These are phyloP conservation scores for Danaus chrysippus DNA, from an alignment of 2,888 invertebrate species.

Conservation along the genomic window DNA sequence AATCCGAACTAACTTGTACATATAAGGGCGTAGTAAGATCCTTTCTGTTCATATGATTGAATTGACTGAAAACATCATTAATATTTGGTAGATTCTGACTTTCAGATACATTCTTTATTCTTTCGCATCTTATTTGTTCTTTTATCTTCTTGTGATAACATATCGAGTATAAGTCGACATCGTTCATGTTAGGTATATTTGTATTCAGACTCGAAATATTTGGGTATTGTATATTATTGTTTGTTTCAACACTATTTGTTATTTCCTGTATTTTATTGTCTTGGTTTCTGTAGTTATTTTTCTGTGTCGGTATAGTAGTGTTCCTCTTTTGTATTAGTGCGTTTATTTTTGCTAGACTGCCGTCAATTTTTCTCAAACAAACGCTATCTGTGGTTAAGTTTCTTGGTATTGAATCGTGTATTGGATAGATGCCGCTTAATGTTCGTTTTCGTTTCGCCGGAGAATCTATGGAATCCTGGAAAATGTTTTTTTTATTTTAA, in stretches of 20 bases:
- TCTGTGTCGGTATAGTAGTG: conserved; percentile 9
- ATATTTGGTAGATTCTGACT: conserved; percentile 47
- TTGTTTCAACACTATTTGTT: conserved; percentile 33
- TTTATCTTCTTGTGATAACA: conserved; percentile 55
- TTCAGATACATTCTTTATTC: conserved; percentile 15
- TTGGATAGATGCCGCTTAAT: conserved; percentile 55
- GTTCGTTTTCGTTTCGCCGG: conserved; percentile 40
- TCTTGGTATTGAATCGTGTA: conserved; percentile 34
- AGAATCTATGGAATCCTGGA: background rate
- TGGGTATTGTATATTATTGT: conserved; percentile 15
- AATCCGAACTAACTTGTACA: conserved; percentile 48
- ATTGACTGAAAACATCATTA: conserved; percentile 49
- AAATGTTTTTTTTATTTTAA: no score
- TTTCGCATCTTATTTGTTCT: conserved; percentile 41
- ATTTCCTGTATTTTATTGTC: conserved; percentile 43
- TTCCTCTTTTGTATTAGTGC: conserved; percentile 48
- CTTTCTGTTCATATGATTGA: conserved; percentile 35
- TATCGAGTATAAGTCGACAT: conserved; percentile 28
- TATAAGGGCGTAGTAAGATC: conserved; percentile 46
- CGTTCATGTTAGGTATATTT: conserved; percentile 7
- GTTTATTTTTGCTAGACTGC: conserved; percentile 50
- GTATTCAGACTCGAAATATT: conserved; percentile 21
- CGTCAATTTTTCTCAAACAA: conserved; percentile 46
- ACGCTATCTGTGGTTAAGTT: conserved; percentile 36
- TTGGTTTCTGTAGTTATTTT: conserved; percentile 20